Base-by-base conservation (phyloP, 2,888 invertebrate genomes). In the Girardia tigrina region DNA sequence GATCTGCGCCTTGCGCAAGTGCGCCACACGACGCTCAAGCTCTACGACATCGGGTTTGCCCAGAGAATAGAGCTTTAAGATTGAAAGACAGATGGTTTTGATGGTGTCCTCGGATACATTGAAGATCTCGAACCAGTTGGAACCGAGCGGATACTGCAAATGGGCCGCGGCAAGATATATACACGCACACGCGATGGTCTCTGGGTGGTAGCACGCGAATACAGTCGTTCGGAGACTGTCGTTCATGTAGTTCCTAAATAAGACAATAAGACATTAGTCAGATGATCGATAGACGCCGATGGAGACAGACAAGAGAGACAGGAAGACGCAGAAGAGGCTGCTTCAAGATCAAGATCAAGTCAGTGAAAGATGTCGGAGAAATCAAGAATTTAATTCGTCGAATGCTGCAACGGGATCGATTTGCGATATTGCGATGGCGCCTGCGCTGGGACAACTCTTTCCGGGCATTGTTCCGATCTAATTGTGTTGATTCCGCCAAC, bases 121-220 rank as follows among this genome's bases (percentile, higher is more conserved):
- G 82, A 95, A 94, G 1, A 94, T 86, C 0, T 88, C 86, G 83
- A 89, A 94, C 95, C 95, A 97, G 79, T 88, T 89, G 77, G 89
- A 90, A 0, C 95, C 94, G 77, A 97, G 83, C 0, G 91, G 89
- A 78, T 94, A 87, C 79, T 90, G 89, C 28, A 94, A 87, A 81
- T 91, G 90, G 20, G 95, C 88, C 0, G 94, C 92, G 36, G 95
- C 93, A 73, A 98, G 86, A 84, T 91, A 94, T 79, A 99, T 94
- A 84, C 98, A 99, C n/a, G 97, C 95, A 84, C 95, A 95, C 0
- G 98, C 98, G 76, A 99, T 94, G 0, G 94, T 92, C 84, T 98
- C 98, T 0, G 98, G 95, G 77, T 90, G 90, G 83, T 92, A 94
- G 71, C 93, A 88, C 83, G 97, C 89, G 84, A 98, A 99, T 0